A percentile compares a stretch with the other conserved stretches of the same genome.
Conservation (phyloP, 2,113 vertebrate species). For the Sporophila hypoxantha region DNA sequence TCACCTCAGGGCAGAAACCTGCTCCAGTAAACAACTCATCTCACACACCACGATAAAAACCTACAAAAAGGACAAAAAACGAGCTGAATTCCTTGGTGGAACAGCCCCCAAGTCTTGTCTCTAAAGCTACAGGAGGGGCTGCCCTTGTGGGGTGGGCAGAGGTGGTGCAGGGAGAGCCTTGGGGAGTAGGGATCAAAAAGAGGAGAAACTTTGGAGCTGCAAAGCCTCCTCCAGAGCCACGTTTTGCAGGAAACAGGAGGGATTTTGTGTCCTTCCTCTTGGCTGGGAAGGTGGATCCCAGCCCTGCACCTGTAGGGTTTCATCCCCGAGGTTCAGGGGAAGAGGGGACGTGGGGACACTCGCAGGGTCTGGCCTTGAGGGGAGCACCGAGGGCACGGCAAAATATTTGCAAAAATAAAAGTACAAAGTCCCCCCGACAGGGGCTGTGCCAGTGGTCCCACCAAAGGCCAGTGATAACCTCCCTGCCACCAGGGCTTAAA, state of each 20-base stretch:
- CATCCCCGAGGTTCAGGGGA: rapidly evolving
- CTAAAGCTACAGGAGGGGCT: neutral
- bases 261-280: neutral
- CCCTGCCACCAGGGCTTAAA: neutral
- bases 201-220: neutral
- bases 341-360: rapidly evolving
- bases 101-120: neutral
- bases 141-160: rapidly evolving
- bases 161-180: neutral
- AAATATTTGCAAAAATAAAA: neutral
- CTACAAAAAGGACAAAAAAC: neutral
- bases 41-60: neutral
- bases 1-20: neutral
- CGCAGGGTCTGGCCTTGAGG: rapidly evolving
- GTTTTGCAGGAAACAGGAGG: neutral
- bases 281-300: neutral
- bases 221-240: neutral
- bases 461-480: neutral
- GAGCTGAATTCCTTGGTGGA: neutral
- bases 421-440: neutral
- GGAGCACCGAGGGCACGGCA: neutral
- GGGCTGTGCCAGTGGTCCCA: neutral
- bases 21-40: neutral
- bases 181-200: neutral
- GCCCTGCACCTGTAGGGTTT: neutral